Base-by-base conservation (phyloP, 2,888 invertebrate species). In the Julus scandinavius region DNA sequence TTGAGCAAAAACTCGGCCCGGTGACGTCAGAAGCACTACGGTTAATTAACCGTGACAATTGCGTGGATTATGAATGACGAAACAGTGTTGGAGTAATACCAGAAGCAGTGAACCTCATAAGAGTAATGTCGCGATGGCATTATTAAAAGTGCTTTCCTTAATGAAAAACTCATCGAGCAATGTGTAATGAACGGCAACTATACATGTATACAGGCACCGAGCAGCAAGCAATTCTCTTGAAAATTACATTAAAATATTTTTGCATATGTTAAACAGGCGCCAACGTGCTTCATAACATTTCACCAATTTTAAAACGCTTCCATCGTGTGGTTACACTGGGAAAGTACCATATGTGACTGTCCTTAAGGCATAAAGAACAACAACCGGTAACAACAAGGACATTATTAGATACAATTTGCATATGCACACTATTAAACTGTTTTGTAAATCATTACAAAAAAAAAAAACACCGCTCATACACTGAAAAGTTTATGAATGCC, bases 151-250 rank as follows among this genome's bases (percentile, higher is more conserved):
- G 72, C 72, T 29, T 17, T 72, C 72, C 72, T 72, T 72, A 72
- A 72, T 72, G 72, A 72, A 29, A 72, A 72, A 72, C 72, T 29
- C 72, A n/a, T 72, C 72, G 72, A 29, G 72, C 72, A 29, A 72
- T 29, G 72, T n/a, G 63, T 4, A 63, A 63, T 17, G 29, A 72
- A 29, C 11, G 29, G 72, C 5, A 11, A 72, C 63, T n/a, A n/a
- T n/a, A 29, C 11, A 6, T 9, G 20, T 20, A 29, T 29, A 29
- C 0, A 29, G 29, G 29, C 29, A 29, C 29, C 29, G 29, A 29
- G 29, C 29, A 29, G 29, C 29, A 29, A 29, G 29, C 29, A 29
- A 29, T 29, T 29, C 20, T 49, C 49, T 49, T 49, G 72, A 6
- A 29, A 72, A 29, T 72, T 72, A 9, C 72, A 72, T 72, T 6